phyloP scores from a whole-genome alignment of 2,113 vertebrate species.

The Platichthys stellatus region DNA sequence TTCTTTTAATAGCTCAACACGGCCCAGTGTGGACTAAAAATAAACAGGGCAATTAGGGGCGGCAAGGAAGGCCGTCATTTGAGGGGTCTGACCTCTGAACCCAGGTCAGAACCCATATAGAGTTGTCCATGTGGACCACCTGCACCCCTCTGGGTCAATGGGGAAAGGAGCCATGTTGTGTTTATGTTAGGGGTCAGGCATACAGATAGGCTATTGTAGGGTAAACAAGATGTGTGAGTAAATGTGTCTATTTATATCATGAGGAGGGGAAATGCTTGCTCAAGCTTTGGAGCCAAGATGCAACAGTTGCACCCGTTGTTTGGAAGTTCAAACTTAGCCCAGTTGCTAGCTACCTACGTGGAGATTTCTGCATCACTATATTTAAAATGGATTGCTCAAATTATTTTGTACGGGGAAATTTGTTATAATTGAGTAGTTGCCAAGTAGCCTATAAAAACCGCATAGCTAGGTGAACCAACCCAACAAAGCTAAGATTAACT shows the following conservation, averaged over 20 bases:
- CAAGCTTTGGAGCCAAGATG: conserved; percentile 15
- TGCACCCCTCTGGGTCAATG: conserved; percentile 69
- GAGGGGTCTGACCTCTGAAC: conserved; percentile 80
- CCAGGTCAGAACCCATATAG: conserved; percentile 74
- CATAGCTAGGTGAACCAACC: background rate
- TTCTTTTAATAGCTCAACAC: conserved; percentile 91
- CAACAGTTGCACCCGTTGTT: conserved; percentile 20
- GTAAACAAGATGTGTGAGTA: conserved; percentile 68
- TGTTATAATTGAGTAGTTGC: background rate
- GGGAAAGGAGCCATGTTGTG: conserved; percentile 69
- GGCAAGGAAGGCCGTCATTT: conserved; percentile 81
- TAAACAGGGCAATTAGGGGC: conserved; percentile 84
- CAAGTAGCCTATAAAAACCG: background rate
- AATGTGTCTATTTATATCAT: conserved; percentile 79
- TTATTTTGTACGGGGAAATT: background rate
- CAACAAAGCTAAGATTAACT: no score
- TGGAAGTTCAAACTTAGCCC: background rate
- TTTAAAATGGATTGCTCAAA: background rate
- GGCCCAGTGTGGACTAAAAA: conserved; percentile 86
- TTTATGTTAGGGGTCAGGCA: conserved; percentile 79
- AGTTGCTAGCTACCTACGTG: background rate
- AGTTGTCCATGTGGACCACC: conserved; percentile 78
- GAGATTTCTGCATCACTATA: background rate
- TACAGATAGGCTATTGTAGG: conserved; percentile 54
- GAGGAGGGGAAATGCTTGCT: conserved; percentile 22